Conservation (phyloP, 2,113 vertebrate species). For the Nothoprocta perdicaria region DNA sequence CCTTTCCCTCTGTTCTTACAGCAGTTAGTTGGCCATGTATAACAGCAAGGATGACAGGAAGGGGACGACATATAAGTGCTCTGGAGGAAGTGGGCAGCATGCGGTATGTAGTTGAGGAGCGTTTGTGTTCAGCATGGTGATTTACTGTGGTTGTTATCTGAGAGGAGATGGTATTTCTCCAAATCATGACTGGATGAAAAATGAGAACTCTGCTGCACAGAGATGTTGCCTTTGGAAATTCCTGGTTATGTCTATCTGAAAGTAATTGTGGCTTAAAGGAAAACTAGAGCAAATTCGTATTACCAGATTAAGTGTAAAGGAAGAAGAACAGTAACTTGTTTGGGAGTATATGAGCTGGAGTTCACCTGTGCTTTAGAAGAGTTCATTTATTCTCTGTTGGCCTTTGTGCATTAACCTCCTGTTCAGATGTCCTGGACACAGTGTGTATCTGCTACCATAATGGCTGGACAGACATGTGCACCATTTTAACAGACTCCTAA, state of each 20-base stretch:
- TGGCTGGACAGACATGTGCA: neutral
- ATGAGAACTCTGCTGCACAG: neutral
- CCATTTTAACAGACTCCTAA: neutral
- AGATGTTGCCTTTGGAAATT: neutral
- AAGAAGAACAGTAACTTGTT: neutral
- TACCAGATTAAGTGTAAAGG: neutral
- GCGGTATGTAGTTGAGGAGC: neutral
- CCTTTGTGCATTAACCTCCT: neutral
- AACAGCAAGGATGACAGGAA: neutral
- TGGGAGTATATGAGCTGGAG: neutral
- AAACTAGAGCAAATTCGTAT: neutral
- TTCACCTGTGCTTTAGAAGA: neutral
- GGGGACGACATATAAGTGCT: neutral
- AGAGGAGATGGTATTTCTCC: neutral
- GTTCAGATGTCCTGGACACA: neutral
- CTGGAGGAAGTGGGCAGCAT: neutral
- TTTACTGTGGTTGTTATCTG: neutral
- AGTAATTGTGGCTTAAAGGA: neutral
- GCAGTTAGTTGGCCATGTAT: neutral
- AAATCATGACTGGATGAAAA: neutral
- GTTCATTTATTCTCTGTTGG: neutral
- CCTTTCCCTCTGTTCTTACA: neutral
- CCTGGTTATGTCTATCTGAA: neutral
- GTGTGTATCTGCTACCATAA: neutral
- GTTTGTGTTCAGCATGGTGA: fast-evolving